Evolutionary conservation across 1,140 invertebrate species (phyloP).

Genomic region (Papilio dardanus): DNA sequence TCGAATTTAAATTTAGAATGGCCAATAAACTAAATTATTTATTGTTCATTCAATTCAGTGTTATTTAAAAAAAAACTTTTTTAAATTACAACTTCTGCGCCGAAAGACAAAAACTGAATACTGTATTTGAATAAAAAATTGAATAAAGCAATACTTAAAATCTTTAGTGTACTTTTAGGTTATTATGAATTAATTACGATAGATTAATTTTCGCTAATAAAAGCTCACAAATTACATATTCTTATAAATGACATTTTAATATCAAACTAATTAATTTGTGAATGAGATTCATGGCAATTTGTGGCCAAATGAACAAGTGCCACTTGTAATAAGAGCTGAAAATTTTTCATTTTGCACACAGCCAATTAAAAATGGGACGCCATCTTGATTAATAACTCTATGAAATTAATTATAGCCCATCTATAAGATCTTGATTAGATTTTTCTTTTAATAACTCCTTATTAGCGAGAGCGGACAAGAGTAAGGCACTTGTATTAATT

Average conservation of each 20-base stretch:
- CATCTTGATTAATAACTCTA: conserved; percentile 62
- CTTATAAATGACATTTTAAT: conserved; percentile 6
- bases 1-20: conserved; percentile 16
- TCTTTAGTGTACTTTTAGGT: not conserved
- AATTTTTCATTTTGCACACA: conserved; percentile 66
- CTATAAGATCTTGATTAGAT: conserved; percentile 37
- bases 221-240: not conserved
- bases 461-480: not conserved
- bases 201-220: not conserved
- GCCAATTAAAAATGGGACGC: conserved; percentile 74
- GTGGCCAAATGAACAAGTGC: conserved; percentile 54
- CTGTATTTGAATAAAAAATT: not conserved
- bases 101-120: too few species aligned
- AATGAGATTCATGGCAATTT: conserved; percentile 56
- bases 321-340: conserved; percentile 58
- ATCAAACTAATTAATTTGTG: conserved; percentile 18
- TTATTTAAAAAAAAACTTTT: not conserved
- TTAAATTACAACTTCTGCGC: not conserved
- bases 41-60: not conserved
- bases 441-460: conserved; percentile 32
- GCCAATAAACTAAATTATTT: not conserved
- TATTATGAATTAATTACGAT: not conserved
- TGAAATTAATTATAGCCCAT: conserved; percentile 65
- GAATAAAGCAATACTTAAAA: not conserved
- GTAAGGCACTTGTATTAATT: not conserved